Evolutionary conservation across 2,888 invertebrate genomes (phyloP), one percentile per base, ranked within the genome.

Genomic region (Drosophila engyochracea): DNA sequence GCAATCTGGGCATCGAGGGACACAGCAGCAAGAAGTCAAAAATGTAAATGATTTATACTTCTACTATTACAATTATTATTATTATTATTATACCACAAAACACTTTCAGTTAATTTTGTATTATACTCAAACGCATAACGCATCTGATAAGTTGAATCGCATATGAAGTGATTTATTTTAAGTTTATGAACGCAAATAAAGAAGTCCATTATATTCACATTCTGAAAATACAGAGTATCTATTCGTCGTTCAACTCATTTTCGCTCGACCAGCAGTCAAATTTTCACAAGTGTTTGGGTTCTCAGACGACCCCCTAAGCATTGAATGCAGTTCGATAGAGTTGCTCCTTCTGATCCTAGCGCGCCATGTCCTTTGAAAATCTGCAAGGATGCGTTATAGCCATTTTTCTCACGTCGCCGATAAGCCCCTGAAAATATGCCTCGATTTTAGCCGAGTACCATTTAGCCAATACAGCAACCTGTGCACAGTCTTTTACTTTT

Each of bases 1-100:
- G 94, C 70, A 93, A 91, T 53, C 79, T 93, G 39, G 93, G 92
- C 61, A 92, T 94, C 44, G 94, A 94, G 81, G 94, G 94, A 0
- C 93, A 93, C 81, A 91, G 85, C 69, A 91, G 86, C 73, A 93
- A 93, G 81, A 93, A 93, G 79, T 90, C 93, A 12, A 93, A 93
- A 83, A 79, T 93, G 25, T 93, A 84, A 67, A 62, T 14, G 30
- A 37, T n/a, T 44, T 9, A 65, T 37, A 52, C 39, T 52, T 41
- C 37, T 16, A 28, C 25, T 47, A 25, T 47, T 25, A 25, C 16
- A 7, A 25, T 25, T 47, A 25, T 25, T 25, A 25, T 22, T 44
- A 44, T 47, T 47, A 49, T 41, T 33, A 39, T 5, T 33, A 39
- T 1, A 39, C 28, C 31, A 19, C 25, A 28, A 60, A 55, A 65